These are phyloP conservation scores for Aspidoscelis tigris DNA, from an alignment of 2,113 vertebrate genomes.

Conservation along the genomic window DNA sequence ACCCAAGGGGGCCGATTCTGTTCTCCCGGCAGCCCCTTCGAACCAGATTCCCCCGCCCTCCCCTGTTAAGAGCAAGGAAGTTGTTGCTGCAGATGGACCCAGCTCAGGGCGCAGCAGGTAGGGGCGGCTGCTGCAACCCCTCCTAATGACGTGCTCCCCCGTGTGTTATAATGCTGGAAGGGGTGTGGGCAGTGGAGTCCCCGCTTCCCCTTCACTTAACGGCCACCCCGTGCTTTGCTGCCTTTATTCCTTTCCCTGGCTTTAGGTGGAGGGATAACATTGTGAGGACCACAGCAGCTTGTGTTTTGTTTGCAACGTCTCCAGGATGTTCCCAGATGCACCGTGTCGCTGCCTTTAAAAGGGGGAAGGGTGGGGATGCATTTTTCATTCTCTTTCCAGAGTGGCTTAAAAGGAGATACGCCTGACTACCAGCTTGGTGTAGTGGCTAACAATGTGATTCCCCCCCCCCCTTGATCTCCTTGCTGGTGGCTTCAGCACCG, in stretches of 20 bases:
- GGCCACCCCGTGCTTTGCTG: too few relatives aligned
- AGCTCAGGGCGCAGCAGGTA: constrained; percentile 53
- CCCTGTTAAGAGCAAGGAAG: background rate
- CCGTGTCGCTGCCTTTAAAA: background rate
- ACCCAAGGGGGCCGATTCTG: background rate
- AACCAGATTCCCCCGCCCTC: background rate
- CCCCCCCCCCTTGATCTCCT: too few relatives aligned
- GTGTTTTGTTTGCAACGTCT: background rate
- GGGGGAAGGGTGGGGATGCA: background rate
- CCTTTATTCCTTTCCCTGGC: background rate
- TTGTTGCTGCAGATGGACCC: constrained; percentile 52
- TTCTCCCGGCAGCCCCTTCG: background rate
- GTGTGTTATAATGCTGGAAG: background rate
- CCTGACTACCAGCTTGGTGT: background rate
- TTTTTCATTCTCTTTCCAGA: too few relatives aligned
- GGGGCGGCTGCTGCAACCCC: background rate
- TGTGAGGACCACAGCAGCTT: background rate
- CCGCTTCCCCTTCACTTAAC: too few relatives aligned
- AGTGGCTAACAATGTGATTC: too few relatives aligned
- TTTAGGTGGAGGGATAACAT: too few relatives aligned
- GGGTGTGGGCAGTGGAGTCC: background rate
- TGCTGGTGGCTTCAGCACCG: background rate
- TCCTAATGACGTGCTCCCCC: background rate
- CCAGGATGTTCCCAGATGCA: background rate
- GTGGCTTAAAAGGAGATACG: background rate